Evolutionary conservation across 2,797 vertebrate genomes (phyloP).

Genomic region (Anniella stebbinsi): DNA sequence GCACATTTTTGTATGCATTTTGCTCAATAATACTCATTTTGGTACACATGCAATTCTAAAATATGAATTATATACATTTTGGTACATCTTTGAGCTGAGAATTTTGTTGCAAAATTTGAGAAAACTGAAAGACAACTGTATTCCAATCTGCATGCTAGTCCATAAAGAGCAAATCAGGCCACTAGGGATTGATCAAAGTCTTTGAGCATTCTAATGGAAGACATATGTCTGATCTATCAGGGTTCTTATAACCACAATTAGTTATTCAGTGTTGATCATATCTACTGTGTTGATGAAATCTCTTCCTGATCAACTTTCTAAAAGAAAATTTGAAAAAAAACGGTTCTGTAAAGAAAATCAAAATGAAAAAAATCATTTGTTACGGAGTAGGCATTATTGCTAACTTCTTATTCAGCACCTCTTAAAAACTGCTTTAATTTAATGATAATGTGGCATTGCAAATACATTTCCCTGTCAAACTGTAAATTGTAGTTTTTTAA

Average conservation of each 20-base stretch:
- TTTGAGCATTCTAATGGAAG: not conserved
- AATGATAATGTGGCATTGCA: constrained; percentile 61
- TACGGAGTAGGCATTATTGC: not conserved
- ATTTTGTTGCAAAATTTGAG: too few relatives aligned
- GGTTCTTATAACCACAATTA: not conserved
- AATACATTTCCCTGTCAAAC: constrained; percentile 70
- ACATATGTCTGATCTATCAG: not conserved
- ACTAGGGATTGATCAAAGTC: not conserved
- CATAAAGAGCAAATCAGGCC: not conserved
- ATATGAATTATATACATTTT: not conserved
- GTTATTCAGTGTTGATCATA: not conserved
- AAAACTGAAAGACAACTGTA: not conserved
- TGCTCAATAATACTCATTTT: too few relatives aligned
- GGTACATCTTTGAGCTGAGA: not conserved
- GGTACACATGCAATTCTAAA: too few relatives aligned
- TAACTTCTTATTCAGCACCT: constrained; percentile 44
- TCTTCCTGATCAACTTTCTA: not conserved
- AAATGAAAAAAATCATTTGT: not conserved
- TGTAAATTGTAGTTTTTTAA: constrained; percentile 41
- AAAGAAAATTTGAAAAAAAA: not conserved
- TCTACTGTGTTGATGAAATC: not conserved
- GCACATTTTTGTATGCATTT: too few relatives aligned
- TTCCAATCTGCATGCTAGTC: not conserved
- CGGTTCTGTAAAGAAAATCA: constrained; percentile 30
- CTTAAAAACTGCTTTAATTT: constrained; percentile 51